Conservation (phyloP, 2,113 vertebrate genomes). For the Leiothrix lutea region DNA sequence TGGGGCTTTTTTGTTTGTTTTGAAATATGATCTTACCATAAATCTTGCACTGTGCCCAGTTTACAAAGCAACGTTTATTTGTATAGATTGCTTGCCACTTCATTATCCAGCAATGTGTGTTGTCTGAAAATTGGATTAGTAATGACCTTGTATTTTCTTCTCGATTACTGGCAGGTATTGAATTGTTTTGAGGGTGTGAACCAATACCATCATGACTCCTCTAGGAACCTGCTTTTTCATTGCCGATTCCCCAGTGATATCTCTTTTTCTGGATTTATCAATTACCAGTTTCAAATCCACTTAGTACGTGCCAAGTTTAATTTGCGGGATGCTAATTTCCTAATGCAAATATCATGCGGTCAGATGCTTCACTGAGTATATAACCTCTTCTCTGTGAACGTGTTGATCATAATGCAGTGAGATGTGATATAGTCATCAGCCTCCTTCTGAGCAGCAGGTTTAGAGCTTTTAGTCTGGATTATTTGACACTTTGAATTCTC, state of each 20-base stretch:
- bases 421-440: background rate
- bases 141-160: constrained; percentile 42
- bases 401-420: background rate
- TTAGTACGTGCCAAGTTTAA: constrained; percentile 27
- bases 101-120: constrained; percentile 37
- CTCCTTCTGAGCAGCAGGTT: background rate
- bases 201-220: background rate
- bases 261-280: constrained; percentile 30
- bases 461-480: background rate
- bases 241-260: background rate
- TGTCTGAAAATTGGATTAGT: constrained; percentile 44
- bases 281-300: constrained; percentile 38
- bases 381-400: background rate
- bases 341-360: background rate
- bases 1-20: background rate
- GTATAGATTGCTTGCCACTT: constrained; percentile 41
- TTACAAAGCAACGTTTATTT: background rate
- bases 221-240: background rate
- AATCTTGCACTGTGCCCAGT: background rate
- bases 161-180: constrained; percentile 25
- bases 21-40: constrained; percentile 1
- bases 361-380: background rate
- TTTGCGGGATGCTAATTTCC: constrained; percentile 36
- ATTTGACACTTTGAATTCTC: background rate
- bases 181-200: constrained; percentile 40